Percentiles rank a stretch among this genome's conserved stretches.
phyloP scores from a whole-genome alignment of 1,140 invertebrate genomes.

The Pectinophora gossypiella region DNA sequence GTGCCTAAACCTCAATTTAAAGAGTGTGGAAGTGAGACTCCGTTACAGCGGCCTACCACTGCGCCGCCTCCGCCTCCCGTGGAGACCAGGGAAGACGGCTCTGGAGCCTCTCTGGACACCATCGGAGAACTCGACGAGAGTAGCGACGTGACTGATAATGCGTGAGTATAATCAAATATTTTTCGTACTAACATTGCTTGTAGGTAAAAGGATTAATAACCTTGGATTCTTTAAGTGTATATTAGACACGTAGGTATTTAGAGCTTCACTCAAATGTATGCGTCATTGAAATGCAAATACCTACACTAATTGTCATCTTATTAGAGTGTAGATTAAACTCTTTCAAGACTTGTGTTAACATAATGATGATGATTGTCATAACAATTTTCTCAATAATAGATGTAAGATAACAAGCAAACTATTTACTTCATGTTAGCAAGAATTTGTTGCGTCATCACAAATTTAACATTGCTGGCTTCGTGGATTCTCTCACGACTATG shows the following conservation, averaged over 20 bases:
- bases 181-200: no score
- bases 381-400: no score
- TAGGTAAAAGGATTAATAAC: no score
- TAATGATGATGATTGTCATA: no score
- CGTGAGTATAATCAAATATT: no score
- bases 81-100: constrained; percentile 64
- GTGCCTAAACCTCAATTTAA: constrained; percentile 77
- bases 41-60: constrained; percentile 43
- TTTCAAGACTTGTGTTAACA: no score
- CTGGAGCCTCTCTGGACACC: constrained; percentile 76
- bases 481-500: background rate
- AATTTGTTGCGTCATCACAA: background rate
- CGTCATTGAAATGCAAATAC: no score
- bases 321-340: no score
- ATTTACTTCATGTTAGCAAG: background rate
- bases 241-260: background rate
- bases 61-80: constrained; percentile 52
- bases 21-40: constrained; percentile 44
- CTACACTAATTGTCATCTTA: no score
- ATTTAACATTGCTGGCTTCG: background rate
- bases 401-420: no score
- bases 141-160: constrained; percentile 51
- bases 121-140: constrained; percentile 82
- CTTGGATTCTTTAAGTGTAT: no score
- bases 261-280: background rate